Base-by-base conservation (phyloP, 1,140 invertebrate species). In the Chionoecetes opilio region DNA sequence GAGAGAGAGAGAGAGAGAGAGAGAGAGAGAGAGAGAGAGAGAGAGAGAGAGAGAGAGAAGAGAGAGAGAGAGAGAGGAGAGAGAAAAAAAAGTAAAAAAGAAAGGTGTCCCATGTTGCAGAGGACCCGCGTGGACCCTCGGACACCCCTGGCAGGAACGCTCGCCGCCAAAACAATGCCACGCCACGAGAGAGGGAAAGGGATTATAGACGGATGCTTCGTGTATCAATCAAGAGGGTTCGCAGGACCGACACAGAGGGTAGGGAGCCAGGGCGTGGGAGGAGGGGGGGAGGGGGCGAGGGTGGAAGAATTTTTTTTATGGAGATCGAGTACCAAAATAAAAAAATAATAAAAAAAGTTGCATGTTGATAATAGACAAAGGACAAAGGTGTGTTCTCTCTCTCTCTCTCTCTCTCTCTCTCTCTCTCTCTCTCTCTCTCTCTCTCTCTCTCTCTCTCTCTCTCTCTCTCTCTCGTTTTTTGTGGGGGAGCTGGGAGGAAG, bases 171-270 rank as follows among this genome's bases (percentile, higher is more conserved):
- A 75, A 75, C 63, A 75, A 75, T n/a, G n/a, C 63, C 63, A 75
- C 21, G 63, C 63, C 63, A 75, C 63, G 63, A 75, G 63, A 26
- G 21, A 75, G 63, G 63, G 63, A 75, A 26, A 75, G 63, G 63
- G 63, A 75, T 75, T 75, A 75, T n/a, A 75, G 63, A n/a, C 63
- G 21, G 63, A 75, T 75, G 63, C 63, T 75, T 75, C 63, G 63
- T 75, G 63, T 75, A 75, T 75, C 63, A 75, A 75, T 75, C 63
- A 75, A 75, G 63, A 75, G 63, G 63, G 63, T 75, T 75, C 63
- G n/a, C 63, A 75, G 63, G 21, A 75, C 21, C 2, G 11, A 8
- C 6, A 75, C 21, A n/a, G 63, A 75, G 63, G 21, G 63, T 8
- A 75, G 63, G 21, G 63, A 75, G 63, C 26, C 21, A 75, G 63